A percentile compares a stretch with the other conserved stretches of the same genome.
Evolutionary conservation across 30 jellyfish, hydroid and myxozoan genomes (phyloP).

Genomic region (Aurelia sp.): DNA sequence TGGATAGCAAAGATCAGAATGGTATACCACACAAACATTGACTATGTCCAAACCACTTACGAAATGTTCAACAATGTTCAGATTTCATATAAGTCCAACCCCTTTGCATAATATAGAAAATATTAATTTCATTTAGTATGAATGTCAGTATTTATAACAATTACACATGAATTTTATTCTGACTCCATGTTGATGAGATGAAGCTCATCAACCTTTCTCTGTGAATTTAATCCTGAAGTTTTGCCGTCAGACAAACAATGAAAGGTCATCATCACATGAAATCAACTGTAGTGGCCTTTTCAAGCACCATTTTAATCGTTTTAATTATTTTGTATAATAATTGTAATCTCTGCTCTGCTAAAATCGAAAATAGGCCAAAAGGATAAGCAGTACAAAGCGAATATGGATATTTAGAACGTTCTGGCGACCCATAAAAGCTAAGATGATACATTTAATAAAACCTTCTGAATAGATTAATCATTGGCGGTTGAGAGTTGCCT

Average conservation of each 20-base stretch:
- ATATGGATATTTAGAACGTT: slow-evolving; percentile 3
- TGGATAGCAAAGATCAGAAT: too few species aligned
- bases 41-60: slow-evolving; percentile 2
- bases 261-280: slow-evolving; percentile 56
- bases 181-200: slow-evolving; percentile 82
- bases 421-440: slow-evolving; percentile 23
- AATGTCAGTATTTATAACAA: slow-evolving; percentile 61
- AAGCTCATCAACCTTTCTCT: slow-evolving; percentile 51
- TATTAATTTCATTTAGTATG: slow-evolving; percentile 28
- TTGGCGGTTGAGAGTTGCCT: too few species aligned
- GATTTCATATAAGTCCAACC: slow-evolving; percentile 46
- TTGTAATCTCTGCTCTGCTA: slow-evolving; percentile 59
- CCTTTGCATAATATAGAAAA: slow-evolving; percentile 15
- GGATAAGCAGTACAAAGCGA: slow-evolving; percentile 26
- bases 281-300: slow-evolving; percentile 66
- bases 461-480: too few species aligned
- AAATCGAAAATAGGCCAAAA: slow-evolving; percentile 28
- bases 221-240: slow-evolving; percentile 48
- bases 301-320: slow-evolving; percentile 35
- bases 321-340: slow-evolving; percentile 40
- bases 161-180: slow-evolving; percentile 51
- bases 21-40: too few species aligned
- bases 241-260: slow-evolving; percentile 53
- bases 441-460: slow-evolving; percentile 1
- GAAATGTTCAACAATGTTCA: slow-evolving; percentile 27